These are phyloP conservation scores for Coelopa frigida DNA, from an alignment of 1,140 invertebrate genomes.

Conservation along the genomic window DNA sequence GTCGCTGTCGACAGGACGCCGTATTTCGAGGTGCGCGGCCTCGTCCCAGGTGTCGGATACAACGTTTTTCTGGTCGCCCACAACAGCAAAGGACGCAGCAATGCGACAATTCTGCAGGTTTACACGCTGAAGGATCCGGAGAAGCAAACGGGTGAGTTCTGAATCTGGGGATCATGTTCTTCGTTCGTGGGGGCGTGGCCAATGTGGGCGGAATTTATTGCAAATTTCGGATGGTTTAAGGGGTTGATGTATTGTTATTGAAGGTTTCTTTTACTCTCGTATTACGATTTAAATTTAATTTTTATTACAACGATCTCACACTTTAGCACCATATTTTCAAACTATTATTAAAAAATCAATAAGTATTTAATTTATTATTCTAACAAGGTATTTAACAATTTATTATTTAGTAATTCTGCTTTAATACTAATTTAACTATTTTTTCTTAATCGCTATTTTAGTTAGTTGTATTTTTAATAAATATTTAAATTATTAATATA, in stretches of 20 bases:
- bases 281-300: too few species aligned
- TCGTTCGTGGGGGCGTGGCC: not conserved
- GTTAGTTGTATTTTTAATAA: not conserved
- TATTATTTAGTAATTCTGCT: too few species aligned
- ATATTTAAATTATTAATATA: not conserved
- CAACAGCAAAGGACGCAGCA: conserved; percentile 65
- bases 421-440: too few species aligned
- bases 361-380: too few species aligned
- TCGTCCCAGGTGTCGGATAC: conserved; percentile 62
- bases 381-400: too few species aligned
- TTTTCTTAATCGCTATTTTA: too few species aligned
- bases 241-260: too few species aligned
- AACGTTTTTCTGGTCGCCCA: conserved; percentile 61
- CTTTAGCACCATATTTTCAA: too few species aligned
- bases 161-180: not conserved
- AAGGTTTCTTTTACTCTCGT: too few species aligned
- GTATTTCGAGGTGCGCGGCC: conserved; percentile 55
- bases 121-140: conserved; percentile 70
- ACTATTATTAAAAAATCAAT: too few species aligned
- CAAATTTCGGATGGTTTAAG: too few species aligned
- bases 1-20: conserved; percentile 43
- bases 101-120: conserved; percentile 55
- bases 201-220: not conserved
- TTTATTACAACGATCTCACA: too few species aligned
- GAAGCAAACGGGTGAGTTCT: conserved; percentile 62